Conservation (phyloP, 2,113 vertebrate species). For the Istiophorus platypterus region DNA sequence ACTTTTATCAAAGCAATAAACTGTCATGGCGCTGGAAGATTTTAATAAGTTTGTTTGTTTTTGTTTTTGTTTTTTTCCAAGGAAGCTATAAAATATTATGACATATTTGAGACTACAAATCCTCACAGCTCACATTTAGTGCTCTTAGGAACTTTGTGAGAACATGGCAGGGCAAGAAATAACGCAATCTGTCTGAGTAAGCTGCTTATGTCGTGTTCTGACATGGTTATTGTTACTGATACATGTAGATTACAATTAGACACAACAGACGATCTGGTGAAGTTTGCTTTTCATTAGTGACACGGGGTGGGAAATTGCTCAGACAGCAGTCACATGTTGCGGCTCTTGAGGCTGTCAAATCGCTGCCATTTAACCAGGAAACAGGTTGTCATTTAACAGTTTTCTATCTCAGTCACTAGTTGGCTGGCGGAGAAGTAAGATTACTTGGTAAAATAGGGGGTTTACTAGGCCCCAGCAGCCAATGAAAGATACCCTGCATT, state of each 20-base stretch:
- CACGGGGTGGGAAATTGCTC: constrained; percentile 31
- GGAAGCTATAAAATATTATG: constrained; percentile 66
- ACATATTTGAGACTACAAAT: constrained; percentile 56
- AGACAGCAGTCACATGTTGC: background rate
- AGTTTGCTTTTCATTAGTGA: constrained; percentile 47
- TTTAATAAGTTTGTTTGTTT: constrained; percentile 68
- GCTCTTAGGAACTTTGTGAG: constrained; percentile 54
- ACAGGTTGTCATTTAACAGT: background rate
- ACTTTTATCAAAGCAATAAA: constrained; percentile 60
- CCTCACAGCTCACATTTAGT: constrained; percentile 59
- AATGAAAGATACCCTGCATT: background rate
- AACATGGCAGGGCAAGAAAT: constrained; percentile 40
- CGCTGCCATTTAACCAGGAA: constrained; percentile 12
- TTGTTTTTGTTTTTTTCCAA: constrained; percentile 59
- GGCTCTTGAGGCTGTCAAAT: constrained; percentile 12
- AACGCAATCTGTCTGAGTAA: constrained; percentile 50
- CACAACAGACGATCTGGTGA: constrained; percentile 19
- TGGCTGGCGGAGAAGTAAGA: background rate
- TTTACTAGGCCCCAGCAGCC: background rate
- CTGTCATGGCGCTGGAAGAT: constrained; percentile 21
- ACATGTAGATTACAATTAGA: constrained; percentile 60
- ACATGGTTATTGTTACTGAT: constrained; percentile 56
- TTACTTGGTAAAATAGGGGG: background rate
- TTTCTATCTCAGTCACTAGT: background rate
- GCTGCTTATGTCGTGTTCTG: constrained; percentile 46